Conservation (phyloP, 2,113 vertebrate genomes). For the Hoplias malabaricus region DNA sequence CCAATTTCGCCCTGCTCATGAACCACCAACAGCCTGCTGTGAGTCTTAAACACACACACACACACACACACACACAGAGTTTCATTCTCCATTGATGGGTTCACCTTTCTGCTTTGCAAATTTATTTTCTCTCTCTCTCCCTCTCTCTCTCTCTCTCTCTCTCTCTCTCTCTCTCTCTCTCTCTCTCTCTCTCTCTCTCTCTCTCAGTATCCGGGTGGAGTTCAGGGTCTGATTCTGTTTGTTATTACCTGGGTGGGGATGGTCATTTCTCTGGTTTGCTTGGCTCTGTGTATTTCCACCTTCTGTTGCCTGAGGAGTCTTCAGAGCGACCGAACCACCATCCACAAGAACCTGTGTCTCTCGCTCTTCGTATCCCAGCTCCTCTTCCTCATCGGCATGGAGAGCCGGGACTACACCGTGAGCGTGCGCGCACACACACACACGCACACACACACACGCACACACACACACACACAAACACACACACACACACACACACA, state of each 20-base stretch:
- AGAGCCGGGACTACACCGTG: conserved; percentile 89
- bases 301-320: conserved; percentile 92
- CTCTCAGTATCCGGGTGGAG: conserved; percentile 77
- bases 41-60: conserved; percentile 44
- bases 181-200: background rate
- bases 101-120: background rate
- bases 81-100: too few species aligned
- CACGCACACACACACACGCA: background rate
- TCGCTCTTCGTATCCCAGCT: conserved; percentile 58
- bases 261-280: conserved; percentile 88
- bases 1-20: conserved; percentile 92
- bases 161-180: background rate
- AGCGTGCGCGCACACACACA: conserved; percentile 31
- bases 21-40: conserved; percentile 84
- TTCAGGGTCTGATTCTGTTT: conserved; percentile 85
- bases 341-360: conserved; percentile 88
- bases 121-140: background rate
- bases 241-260: conserved; percentile 93
- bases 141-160: background rate
- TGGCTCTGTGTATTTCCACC: conserved; percentile 88
- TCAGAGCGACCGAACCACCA: conserved; percentile 90
- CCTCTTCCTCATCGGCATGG: conserved; percentile 79
- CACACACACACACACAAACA: too few species aligned
- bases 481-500: too few species aligned
- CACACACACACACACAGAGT: background rate